These are phyloP conservation scores for Dolichallabes microphthalmus DNA, from an alignment of 2,113 vertebrate species.

Conservation along the genomic window DNA sequence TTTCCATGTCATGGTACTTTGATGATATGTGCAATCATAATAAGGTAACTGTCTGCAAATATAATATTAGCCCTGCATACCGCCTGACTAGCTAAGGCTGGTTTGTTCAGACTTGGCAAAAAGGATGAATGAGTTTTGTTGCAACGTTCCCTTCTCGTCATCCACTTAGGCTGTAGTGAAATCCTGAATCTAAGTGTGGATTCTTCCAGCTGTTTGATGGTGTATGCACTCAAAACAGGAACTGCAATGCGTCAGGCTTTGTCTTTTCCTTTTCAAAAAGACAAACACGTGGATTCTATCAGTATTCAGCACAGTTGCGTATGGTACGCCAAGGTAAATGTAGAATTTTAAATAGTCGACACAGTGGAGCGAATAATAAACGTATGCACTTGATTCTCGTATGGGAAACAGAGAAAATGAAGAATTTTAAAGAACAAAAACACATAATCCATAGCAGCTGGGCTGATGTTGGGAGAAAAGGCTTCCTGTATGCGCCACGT, in stretches of 20 bases:
- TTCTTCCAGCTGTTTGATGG: conserved; percentile 22
- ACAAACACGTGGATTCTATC: neutral
- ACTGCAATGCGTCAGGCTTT: conserved; percentile 28
- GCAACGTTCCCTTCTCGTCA: conserved; percentile 30
- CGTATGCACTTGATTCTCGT: neutral
- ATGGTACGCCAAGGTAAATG: neutral
- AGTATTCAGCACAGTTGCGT: neutral
- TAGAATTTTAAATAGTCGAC: neutral
- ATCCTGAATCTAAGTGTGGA: no score
- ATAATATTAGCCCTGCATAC: neutral
- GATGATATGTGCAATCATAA: neutral
- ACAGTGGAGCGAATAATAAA: neutral
- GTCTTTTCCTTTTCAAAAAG: conserved; percentile 3
- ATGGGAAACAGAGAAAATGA: neutral
- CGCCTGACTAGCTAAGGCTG: conserved; percentile 5
- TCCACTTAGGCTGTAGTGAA: no score
- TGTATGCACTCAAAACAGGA: conserved; percentile 16
- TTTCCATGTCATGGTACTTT: neutral
- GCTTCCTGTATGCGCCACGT: neutral
- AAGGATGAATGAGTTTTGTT: conserved; percentile 24
- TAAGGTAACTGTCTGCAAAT: neutral
- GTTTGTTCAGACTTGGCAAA: conserved; percentile 27
- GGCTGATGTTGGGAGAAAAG: conserved; percentile 5
- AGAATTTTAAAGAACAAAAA: neutral
- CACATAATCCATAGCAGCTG: conserved; percentile 20